Conservation (phyloP, 2,797 vertebrate genomes). For the Galagoides demidoff region DNA sequence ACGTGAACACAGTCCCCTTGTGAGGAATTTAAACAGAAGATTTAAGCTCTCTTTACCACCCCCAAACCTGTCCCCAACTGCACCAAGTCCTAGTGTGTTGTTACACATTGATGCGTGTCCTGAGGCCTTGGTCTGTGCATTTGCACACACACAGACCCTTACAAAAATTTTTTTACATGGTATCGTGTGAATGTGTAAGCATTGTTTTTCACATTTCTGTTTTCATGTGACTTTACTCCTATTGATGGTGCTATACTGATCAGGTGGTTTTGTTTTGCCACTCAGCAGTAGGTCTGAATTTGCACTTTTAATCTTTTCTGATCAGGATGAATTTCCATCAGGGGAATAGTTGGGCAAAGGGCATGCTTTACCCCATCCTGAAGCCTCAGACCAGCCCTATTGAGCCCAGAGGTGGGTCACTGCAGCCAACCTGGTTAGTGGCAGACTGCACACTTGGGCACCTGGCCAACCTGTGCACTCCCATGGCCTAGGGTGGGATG, state of each 20-base stretch:
- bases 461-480: neutral
- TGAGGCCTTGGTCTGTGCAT: no score
- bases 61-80: neutral
- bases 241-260: neutral
- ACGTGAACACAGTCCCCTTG: neutral
- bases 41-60: neutral
- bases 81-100: neutral
- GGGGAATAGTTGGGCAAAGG: neutral
- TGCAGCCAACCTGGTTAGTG: neutral
- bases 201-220: neutral
- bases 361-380: neutral
- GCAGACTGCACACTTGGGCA: neutral
- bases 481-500: neutral
- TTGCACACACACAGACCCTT: neutral
- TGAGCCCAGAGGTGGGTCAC: neutral
- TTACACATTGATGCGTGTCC: neutral
- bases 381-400: neutral
- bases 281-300: neutral
- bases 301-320: neutral
- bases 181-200: accelerated
- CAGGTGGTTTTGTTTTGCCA: neutral
- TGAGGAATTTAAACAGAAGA: neutral
- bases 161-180: accelerated
- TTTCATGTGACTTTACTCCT: neutral
- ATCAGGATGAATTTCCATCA: neutral